These are phyloP conservation scores for Cryptosula pallasiana DNA, from an alignment of 2,888 invertebrate genomes.

Conservation along the genomic window DNA sequence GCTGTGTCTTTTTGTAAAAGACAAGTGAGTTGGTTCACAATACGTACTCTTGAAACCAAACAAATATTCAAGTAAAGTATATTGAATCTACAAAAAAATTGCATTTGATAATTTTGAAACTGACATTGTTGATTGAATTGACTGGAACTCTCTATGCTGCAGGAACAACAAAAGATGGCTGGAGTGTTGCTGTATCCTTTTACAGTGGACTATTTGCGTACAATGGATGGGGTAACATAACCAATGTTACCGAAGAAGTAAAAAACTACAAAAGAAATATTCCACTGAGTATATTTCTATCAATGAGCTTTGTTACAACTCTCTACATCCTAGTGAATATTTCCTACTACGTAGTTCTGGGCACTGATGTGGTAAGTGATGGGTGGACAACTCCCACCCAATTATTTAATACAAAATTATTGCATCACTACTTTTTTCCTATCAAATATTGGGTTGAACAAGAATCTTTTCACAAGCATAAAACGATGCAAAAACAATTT, in stretches of 20 bases:
- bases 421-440: too few species aligned
- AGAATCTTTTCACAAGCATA: too few species aligned
- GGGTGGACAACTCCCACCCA: neutral
- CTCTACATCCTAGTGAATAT: neutral
- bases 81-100: neutral
- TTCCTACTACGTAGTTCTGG: neutral
- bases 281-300: neutral
- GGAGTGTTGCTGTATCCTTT: neutral
- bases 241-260: neutral
- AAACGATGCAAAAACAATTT: too few species aligned
- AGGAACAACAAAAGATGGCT: neutral
- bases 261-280: conserved; percentile 12
- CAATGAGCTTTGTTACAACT: neutral
- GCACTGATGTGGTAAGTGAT: neutral
- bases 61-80: too few species aligned
- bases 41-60: too few species aligned
- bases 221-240: conserved; percentile 1
- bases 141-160: too few species aligned
- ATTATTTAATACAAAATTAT: too few species aligned
- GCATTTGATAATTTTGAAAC: neutral
- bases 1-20: too few species aligned
- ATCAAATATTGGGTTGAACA: neutral
- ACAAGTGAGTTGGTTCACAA: too few species aligned
- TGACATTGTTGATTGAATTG: neutral
- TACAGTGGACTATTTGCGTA: conserved; percentile 15